Conservation (phyloP, 2,113 vertebrate genomes). For the Cranoglanis bouderius region DNA sequence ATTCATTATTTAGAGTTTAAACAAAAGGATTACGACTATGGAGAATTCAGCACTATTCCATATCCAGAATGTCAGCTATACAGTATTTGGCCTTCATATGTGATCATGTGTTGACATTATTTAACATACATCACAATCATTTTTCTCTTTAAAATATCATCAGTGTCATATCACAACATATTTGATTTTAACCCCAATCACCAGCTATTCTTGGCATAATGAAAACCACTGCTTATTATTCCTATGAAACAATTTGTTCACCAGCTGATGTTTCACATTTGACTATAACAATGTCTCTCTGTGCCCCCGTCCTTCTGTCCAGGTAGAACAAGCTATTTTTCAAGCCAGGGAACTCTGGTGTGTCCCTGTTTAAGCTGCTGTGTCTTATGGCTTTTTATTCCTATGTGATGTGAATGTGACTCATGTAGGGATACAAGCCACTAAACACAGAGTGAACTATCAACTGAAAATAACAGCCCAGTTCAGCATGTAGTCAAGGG, state of each 20-base stretch:
- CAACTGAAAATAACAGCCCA: slow-evolving; percentile 42
- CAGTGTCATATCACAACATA: slow-evolving; percentile 14
- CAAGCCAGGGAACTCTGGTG: slow-evolving; percentile 37
- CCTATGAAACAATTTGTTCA: not conserved
- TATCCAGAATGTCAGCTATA: not conserved
- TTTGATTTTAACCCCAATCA: slow-evolving; percentile 14
- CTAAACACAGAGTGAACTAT: slow-evolving; percentile 94
- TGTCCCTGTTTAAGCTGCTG: slow-evolving; percentile 74
- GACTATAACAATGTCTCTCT: slow-evolving; percentile 29
- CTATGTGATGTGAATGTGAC: slow-evolving; percentile 98
- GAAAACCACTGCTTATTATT: slow-evolving; percentile 19
- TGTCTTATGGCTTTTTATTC: slow-evolving; percentile 99
- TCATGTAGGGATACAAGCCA: slow-evolving; percentile 99
- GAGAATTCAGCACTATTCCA: slow-evolving; percentile 11
- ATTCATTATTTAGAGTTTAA: not conserved
- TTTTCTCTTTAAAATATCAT: not conserved
- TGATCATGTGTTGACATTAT: not conserved
- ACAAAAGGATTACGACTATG: slow-evolving; percentile 1
- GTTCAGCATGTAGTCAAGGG: slow-evolving; percentile 2
- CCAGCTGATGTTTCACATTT: slow-evolving; percentile 25
- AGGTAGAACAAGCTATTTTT: slow-evolving; percentile 27
- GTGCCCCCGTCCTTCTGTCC: slow-evolving; percentile 32
- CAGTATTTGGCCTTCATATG: not conserved
- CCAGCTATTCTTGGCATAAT: not conserved
- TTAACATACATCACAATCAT: not conserved